A percentile compares a stretch with the other conserved stretches of the same genome.
phyloP scores from a whole-genome alignment of 1,140 invertebrate genomes.

The Eueides isabella region DNA sequence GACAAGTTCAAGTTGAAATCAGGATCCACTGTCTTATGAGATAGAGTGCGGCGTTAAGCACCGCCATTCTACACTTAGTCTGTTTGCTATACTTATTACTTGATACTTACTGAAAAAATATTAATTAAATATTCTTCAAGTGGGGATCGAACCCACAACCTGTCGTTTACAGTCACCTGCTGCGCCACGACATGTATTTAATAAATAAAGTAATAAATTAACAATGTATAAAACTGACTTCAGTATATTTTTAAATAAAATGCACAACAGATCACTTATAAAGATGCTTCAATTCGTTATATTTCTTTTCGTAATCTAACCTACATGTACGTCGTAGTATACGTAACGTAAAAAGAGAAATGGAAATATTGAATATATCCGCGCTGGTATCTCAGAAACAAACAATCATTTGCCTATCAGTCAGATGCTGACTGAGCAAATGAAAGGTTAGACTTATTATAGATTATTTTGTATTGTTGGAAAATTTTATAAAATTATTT shows the following conservation, averaged over 20 bases:
- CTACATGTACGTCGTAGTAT: background rate
- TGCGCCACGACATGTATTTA: too few relatives aligned
- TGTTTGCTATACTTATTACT: too few relatives aligned
- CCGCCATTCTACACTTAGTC: too few relatives aligned
- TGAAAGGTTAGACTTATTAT: too few relatives aligned
- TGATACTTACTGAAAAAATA: too few relatives aligned
- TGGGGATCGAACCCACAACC: too few relatives aligned
- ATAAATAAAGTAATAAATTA: too few relatives aligned
- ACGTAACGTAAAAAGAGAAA: background rate
- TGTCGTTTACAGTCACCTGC: too few relatives aligned
- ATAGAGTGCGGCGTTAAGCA: background rate
- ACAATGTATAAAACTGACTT: background rate
- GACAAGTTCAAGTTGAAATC: too few relatives aligned
- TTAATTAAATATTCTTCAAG: too few relatives aligned
- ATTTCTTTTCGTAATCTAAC: conserved; percentile 1
- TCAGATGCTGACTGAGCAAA: conserved; percentile 21
- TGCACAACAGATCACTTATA: background rate
- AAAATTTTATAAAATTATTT: too few relatives aligned
- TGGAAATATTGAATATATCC: conserved; percentile 11
- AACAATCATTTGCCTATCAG: conserved; percentile 13
- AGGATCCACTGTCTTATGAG: background rate
- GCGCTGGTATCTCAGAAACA: conserved; percentile 10
- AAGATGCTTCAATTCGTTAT: background rate
- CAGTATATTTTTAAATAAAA: background rate
- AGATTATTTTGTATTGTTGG: too few relatives aligned